phyloP scores from a whole-genome alignment of 2,113 vertebrate species.

The Dicerorhinus sumatrensis region DNA sequence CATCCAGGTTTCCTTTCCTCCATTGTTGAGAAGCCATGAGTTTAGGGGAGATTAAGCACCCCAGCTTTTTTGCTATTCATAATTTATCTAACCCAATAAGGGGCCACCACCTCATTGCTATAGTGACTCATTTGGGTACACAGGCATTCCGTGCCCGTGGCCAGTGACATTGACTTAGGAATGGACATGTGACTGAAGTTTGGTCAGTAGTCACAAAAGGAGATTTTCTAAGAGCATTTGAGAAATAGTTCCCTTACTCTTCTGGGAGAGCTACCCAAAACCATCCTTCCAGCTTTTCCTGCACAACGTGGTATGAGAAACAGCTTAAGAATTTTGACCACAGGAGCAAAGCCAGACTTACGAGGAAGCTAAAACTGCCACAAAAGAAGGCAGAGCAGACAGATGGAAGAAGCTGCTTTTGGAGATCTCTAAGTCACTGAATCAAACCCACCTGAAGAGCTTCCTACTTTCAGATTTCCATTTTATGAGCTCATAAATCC shows the following conservation, averaged over 20 bases:
- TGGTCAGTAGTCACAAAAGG: not conserved
- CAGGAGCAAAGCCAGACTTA: not conserved
- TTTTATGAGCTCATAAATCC: not conserved
- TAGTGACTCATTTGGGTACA: not conserved
- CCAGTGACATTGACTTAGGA: not conserved
- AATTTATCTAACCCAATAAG: not conserved
- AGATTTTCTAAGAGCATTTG: not conserved
- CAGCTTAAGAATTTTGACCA: not conserved
- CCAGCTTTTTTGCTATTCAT: not conserved
- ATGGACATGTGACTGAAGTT: not conserved
- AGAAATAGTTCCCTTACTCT: not conserved
- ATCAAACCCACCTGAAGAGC: not conserved
- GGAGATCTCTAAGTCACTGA: not conserved
- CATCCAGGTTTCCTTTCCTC: not conserved
- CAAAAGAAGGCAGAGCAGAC: not conserved
- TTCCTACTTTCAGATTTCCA: not conserved
- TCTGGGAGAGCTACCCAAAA: not conserved
- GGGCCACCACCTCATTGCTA: rapidly evolving
- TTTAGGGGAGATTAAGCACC: not conserved
- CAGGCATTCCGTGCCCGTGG: no score
- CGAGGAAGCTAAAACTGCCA: not conserved
- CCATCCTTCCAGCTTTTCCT: not conserved
- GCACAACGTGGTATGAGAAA: slow-evolving; percentile 8
- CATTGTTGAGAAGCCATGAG: not conserved
- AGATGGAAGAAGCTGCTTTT: not conserved